Base-by-base conservation (phyloP, 2,888 invertebrate species). In the Antheraea yamamai region DNA sequence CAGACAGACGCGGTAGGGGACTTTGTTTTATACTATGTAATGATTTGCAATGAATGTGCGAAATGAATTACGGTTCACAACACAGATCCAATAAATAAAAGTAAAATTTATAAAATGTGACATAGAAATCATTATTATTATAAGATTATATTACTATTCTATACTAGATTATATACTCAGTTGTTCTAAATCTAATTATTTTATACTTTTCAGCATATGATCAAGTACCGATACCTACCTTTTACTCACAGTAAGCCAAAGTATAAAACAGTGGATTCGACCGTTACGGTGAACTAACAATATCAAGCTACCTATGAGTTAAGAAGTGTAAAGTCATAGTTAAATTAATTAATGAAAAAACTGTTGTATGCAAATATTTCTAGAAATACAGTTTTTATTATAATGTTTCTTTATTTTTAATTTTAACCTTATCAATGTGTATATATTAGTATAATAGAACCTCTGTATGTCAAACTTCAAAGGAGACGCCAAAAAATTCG, bases 221-320 rank as follows among this genome's bases (percentile, higher is more conserved):
- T 99, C 89, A 99, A 98, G 95, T 99, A 99, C 95, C 97, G 98
- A 94, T 99, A 99, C 95, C 95, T 99, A 92, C 99, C 99, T 78
- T 99, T 99, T 93, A 99, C 99, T 75, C 98, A 98, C 91, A 99
- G 99, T 87, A 99, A 99, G 96, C 98, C 99, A 87, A 97, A 97
- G 92, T 99, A 99, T 95, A 97, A 98, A 93, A 96, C 93, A 77
- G 92, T 94, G 76, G 94, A 94, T 76, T 81, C 92, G 64, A 78
- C 93, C 77, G 92, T 92, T 70, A 88, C 91, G 75, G 91, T 91
- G 75, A 95, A 95, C 90, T 95, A 93, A 94, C 91, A 81, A 82
- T 81, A 78, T 75, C 72, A 68, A 64, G 77, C 78, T 77, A 80
- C 80, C 75, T 82, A 80, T 82, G 79, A 85, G 81, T 77, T 82